Evolutionary conservation across 2,888 invertebrate genomes (phyloP), one percentile per base, ranked within the genome.

Genomic region (Aphodius sticticus): DNA sequence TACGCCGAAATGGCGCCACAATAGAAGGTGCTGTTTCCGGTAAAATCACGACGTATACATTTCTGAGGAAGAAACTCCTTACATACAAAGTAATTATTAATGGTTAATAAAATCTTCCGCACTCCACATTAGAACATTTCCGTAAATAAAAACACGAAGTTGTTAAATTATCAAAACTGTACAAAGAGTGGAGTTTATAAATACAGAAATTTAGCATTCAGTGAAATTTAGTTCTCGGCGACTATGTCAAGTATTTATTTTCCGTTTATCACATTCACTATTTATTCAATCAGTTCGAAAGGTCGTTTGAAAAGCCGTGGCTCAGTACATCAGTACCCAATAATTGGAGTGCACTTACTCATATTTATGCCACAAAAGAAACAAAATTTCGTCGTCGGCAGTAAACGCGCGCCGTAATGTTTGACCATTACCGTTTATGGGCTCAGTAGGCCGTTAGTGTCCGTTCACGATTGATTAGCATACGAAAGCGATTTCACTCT

Each of bases 401-500:
- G 26, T 26, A 26, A 12, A 53, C 53, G 53, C 26, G 26, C 26
- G 6, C 53, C 7, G 53, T 53, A 53, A 53, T 53, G 53, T 53
- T 53, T 53, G 53, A 53, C 53, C 53, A 53, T 53, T 53, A 53
- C 9, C 53, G 53, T 53, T 53, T 53, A 53, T 53, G 53, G 53
- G 53, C 53, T 53, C 53, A 53, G 53, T 53, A 53, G 53, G 53
- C 53, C 53, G 53, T 53, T 53, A 53, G 53, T 53, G 53, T 53
- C 53, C 9, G 53, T 53, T 53, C 53, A 36, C 74, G 74, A 74
- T 74, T 74, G 74, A 74, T 74, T 74, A 74, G 36, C 74, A 74
- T 74, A 74, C 74, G 74, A 74, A 74, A 74, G 35, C 74, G 36
- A 74, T 74, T 74, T 74, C 36, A 37, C 74, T 35, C 74, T 16